Percentiles rank a stretch among this genome's conserved stretches.
Evolutionary conservation across 2,113 vertebrate genomes (phyloP).

Genomic region (Actenoides lindsayi): DNA sequence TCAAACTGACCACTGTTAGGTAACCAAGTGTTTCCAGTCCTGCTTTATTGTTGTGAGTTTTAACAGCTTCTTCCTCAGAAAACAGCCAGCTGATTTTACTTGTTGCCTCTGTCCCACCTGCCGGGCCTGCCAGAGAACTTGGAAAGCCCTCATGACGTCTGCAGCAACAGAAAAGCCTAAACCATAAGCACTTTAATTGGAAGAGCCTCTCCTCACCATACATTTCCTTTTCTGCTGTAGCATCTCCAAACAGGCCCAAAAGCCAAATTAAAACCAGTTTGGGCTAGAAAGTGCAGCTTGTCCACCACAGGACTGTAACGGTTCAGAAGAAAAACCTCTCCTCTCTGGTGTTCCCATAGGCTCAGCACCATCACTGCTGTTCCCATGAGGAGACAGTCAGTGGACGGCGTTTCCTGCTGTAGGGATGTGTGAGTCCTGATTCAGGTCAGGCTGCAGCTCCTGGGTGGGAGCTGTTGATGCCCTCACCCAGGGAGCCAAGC

Average conservation of each 20-base stretch:
- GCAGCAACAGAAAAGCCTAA: neutral
- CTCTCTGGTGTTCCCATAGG: fast-evolving
- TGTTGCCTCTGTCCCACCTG: neutral
- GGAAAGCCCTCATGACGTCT: neutral
- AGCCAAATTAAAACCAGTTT: neutral
- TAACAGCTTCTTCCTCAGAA: neutral
- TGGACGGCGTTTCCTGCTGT: neutral
- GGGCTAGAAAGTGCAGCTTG: neutral
- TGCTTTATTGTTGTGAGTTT: neutral
- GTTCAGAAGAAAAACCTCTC: neutral
- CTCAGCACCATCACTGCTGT: fast-evolving
- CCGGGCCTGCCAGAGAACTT: neutral
- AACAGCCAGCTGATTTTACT: neutral
- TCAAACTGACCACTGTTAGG: neutral
- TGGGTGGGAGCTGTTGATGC: neutral
- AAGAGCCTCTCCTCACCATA: neutral
- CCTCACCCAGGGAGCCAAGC: fast-evolving
- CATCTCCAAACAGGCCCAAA: neutral
- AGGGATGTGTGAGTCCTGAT: fast-evolving
- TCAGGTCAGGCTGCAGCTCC: neutral
- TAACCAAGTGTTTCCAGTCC: neutral
- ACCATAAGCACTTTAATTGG: fast-evolving
- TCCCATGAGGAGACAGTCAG: fast-evolving
- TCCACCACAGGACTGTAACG: fast-evolving
- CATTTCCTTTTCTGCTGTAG: neutral